Evolutionary conservation across 2,113 vertebrate species (phyloP).

Genomic region (Myxocyprinus asiaticus): DNA sequence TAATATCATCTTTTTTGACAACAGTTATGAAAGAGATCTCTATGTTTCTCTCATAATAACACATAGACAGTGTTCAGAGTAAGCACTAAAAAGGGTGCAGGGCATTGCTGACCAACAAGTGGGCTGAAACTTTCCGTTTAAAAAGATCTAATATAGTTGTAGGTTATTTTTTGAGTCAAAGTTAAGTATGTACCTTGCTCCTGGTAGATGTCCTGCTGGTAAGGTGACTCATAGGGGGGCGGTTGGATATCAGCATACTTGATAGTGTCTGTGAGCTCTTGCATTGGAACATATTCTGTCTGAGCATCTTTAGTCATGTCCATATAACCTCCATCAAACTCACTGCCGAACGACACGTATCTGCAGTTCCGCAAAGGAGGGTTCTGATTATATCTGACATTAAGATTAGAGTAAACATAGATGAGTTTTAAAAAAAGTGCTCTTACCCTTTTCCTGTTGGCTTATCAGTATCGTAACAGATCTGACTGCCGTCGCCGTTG

Average conservation of each 20-base stretch:
- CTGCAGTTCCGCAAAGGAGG: constrained; percentile 61
- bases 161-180: no score
- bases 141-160: no score
- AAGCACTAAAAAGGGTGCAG: no score
- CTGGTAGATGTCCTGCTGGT: constrained; percentile 87
- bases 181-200: constrained; percentile 69
- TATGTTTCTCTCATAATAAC: no score
- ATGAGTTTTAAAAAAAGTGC: no score
- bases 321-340: constrained; percentile 96
- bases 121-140: no score
- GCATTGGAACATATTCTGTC: constrained; percentile 91
- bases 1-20: no score
- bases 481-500: constrained; percentile 63
- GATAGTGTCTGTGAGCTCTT: constrained; percentile 85
- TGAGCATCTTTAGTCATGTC: constrained; percentile 97
- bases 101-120: no score
- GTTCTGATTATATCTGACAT: no score
- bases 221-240: constrained; percentile 86
- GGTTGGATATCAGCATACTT: constrained; percentile 93
- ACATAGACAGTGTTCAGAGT: no score
- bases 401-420: no score
- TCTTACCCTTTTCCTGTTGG: constrained; percentile 69
- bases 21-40: no score
- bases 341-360: constrained; percentile 83
- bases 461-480: constrained; percentile 66